Base-by-base conservation (phyloP, 2,797 vertebrate species). In the Pipistrellus kuhlii region DNA sequence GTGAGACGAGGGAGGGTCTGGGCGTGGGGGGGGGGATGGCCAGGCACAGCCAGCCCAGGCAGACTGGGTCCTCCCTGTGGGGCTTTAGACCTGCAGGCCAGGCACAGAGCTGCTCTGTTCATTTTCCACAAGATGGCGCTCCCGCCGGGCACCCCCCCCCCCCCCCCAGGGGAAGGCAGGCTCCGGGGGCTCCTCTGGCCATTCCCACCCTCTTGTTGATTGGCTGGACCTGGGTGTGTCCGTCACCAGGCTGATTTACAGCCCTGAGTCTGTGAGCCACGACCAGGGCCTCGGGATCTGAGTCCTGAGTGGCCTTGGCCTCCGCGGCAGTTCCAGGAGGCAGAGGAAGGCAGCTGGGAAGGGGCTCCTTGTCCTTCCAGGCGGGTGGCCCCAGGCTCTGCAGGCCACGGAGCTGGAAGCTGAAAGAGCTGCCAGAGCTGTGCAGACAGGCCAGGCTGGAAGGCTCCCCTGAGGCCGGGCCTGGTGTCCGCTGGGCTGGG, bases 71-170 rank as follows among this genome's bases (percentile, higher is more conserved):
- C 44, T 30, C 14, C 48, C 41, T 6, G 3, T 2, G 2, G 53
- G 53, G 20, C 38, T 25, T 73, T 8, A 30, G 69, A 15, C 6
- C 23, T 44, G 0, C 0, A 10, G 35, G 2, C 12, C 4, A 5
- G 81, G n/a, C 6, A 62, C 21, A 11, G 9, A 1, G 8, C 57
- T 46, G 27, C 18, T 13, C 5, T 2, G 6, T 35, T 9, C 38
- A 6, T 5, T 44, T 32, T 14, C 38, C 8, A 5, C 8, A 3
- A 55, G 68, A 35, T 8, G 17, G 30, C 12, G 0, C 41, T 32
- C 35, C 21, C 0, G 5, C 48, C 18, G 5, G 55, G 1, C 18
- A 18, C 53, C 6, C 18, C 53, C 13, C 46, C 46, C 13, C 46
- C 13, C 46, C 3, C 71, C 62, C 12, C 3, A 90, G 15, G 12